Percentiles rank a stretch among this genome's conserved stretches.
phyloP scores from a whole-genome alignment of 1,140 invertebrate species.

The Macrotrachela quadricornifera region DNA sequence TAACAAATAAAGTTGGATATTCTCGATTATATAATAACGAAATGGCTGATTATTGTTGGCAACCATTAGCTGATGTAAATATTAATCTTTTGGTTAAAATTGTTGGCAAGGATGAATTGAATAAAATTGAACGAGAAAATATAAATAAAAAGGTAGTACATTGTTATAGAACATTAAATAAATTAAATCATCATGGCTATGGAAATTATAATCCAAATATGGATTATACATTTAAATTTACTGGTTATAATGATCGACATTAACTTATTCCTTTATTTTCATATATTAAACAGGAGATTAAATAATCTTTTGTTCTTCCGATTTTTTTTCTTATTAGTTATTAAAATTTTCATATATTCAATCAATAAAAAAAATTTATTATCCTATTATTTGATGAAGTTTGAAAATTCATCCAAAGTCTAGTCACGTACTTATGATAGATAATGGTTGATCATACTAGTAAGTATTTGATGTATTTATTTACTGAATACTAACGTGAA shows the following conservation, averaged over 20 bases:
- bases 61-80: not conserved
- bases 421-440: too few relatives aligned
- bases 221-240: not conserved
- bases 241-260: constrained; percentile 3
- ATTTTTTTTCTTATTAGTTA: too few relatives aligned
- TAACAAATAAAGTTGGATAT: not conserved
- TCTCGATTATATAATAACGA: not conserved
- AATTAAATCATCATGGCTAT: not conserved
- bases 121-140: constrained; percentile 4
- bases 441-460: too few relatives aligned
- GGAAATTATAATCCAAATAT: constrained; percentile 3
- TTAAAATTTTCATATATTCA: too few relatives aligned
- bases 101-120: not conserved
- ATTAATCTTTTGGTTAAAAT: not conserved
- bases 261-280: not conserved
- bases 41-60: constrained; percentile 1
- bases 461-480: too few relatives aligned
- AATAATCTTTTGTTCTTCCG: too few relatives aligned
- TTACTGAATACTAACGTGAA: too few relatives aligned
- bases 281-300: too few relatives aligned
- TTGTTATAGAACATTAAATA: not conserved
- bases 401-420: too few relatives aligned
- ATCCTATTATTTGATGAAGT: too few relatives aligned
- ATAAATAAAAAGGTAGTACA: not conserved
- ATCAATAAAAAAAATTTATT: too few relatives aligned